These are phyloP conservation scores for Rallus limicola DNA, from an alignment of 2,113 vertebrate genomes.

Conservation along the genomic window DNA sequence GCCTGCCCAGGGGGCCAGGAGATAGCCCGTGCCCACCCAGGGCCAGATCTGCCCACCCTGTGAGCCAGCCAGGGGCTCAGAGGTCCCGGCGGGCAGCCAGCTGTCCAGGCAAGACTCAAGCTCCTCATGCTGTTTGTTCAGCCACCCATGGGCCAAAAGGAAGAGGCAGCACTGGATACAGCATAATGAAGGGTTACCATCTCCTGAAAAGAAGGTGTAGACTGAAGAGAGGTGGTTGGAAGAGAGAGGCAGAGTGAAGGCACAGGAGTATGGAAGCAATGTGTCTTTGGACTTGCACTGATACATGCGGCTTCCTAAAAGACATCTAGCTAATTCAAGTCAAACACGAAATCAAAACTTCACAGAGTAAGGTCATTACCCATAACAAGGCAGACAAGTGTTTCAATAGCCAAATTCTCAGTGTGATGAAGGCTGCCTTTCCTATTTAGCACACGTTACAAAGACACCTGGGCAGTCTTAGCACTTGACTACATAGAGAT, in stretches of 20 bases:
- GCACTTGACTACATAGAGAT: background rate
- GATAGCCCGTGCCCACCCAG: fast-evolving
- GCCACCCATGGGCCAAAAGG: background rate
- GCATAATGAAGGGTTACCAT: background rate
- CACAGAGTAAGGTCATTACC: background rate
- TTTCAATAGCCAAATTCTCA: background rate
- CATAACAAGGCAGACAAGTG: background rate
- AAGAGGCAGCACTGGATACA: fast-evolving
- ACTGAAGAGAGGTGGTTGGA: background rate
- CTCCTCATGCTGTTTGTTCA: background rate
- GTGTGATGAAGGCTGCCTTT: background rate
- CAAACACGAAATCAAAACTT: background rate
- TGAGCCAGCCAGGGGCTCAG: fast-evolving
- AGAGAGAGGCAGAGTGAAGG: background rate
- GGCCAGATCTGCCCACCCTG: background rate
- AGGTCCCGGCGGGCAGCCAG: background rate
- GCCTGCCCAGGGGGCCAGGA: background rate
- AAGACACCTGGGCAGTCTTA: background rate
- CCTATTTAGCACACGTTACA: background rate
- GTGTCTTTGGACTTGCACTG: background rate
- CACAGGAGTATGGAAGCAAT: background rate
- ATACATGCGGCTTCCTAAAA: background rate
- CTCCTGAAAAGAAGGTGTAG: background rate
- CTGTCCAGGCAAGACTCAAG: background rate
- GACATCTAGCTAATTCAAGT: background rate